Evolutionary conservation across 2,113 vertebrate species (phyloP).

Genomic region (Pimephales promelas): DNA sequence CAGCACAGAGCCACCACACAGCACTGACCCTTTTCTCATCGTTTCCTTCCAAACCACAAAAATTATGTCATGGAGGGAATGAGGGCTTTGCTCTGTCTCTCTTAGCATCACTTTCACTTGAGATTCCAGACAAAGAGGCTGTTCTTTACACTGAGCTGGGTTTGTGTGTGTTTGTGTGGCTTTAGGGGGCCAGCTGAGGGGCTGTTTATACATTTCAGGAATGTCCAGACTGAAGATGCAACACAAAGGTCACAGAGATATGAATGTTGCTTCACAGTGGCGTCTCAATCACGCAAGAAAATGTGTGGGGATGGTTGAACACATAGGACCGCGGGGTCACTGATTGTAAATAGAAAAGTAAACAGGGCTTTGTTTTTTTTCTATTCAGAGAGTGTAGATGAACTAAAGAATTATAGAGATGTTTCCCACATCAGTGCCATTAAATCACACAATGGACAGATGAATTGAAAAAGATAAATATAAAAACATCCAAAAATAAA

Average conservation of each 20-base stretch:
- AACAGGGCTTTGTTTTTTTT: neutral
- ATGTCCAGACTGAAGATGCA: slow-evolving; percentile 50
- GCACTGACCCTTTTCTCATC: neutral
- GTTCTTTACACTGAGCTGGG: slow-evolving; percentile 35
- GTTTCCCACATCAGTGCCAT: too few species aligned
- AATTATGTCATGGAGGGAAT: slow-evolving; percentile 41
- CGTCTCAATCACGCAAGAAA: neutral
- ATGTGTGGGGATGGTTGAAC: neutral
- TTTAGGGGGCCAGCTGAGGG: slow-evolving; percentile 33
- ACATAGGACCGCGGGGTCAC: neutral
- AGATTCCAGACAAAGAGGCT: slow-evolving; percentile 21
- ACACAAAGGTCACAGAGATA: slow-evolving; percentile 43
- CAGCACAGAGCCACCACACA: slow-evolving; percentile 8
- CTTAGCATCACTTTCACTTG: slow-evolving; percentile 24
- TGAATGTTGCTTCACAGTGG: slow-evolving; percentile 1
- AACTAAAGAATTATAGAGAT: neutral
- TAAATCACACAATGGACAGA: neutral
- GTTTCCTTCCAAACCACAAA: neutral
- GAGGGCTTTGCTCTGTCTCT: slow-evolving; percentile 46
- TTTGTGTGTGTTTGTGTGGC: slow-evolving; percentile 30
- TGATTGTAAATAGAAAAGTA: neutral
- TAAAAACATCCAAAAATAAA: neutral
- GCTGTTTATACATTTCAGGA: slow-evolving; percentile 50
- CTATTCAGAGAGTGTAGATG: neutral
- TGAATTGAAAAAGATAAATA: neutral